A percentile compares a stretch with the other conserved stretches of the same genome.
Conservation (phyloP, 2,113 vertebrate species). For the Psammodynastes pulverulentus region DNA sequence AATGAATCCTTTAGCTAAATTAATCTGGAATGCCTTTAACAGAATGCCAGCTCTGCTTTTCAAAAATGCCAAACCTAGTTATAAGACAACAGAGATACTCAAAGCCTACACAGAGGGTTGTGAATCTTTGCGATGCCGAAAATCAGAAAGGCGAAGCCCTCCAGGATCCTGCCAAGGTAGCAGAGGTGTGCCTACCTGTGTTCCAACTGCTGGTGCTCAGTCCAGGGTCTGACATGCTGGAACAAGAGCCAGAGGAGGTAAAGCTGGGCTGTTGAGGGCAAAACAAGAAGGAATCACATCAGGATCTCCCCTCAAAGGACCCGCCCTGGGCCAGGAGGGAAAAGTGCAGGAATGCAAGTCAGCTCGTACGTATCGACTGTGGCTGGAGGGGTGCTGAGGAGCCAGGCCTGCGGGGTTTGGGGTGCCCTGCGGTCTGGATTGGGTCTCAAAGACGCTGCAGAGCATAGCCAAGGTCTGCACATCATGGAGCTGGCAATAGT, state of each 20-base stretch:
- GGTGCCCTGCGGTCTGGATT: conserved; percentile 77
- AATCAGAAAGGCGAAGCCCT: neutral
- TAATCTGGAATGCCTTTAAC: neutral
- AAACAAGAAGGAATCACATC: conserved; percentile 32
- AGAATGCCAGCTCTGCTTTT: neutral
- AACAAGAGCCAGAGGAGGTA: conserved; percentile 91
- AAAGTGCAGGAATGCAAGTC: neutral
- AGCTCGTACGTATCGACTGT: conserved; percentile 83
- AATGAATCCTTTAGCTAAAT: neutral
- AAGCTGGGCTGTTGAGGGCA: conserved; percentile 80
- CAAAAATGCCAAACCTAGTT: neutral
- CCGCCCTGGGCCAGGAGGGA: neutral
- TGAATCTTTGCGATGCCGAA: neutral
- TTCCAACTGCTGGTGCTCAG: conserved; percentile 80
- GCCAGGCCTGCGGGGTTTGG: conserved; percentile 72
- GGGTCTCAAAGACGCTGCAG: conserved; percentile 90
- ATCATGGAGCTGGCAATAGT: conserved; percentile 93
- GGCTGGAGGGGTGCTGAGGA: conserved; percentile 71
- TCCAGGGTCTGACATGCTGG: conserved; percentile 89
- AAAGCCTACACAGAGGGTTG: neutral
- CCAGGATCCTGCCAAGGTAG: neutral
- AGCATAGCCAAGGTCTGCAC: conserved; percentile 97
- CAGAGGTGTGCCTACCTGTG: conserved; percentile 68
- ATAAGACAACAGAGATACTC: neutral
- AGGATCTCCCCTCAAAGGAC: neutral